These are phyloP conservation scores for Drosophila greeni DNA, from an alignment of 2,888 invertebrate species.

Conservation along the genomic window DNA sequence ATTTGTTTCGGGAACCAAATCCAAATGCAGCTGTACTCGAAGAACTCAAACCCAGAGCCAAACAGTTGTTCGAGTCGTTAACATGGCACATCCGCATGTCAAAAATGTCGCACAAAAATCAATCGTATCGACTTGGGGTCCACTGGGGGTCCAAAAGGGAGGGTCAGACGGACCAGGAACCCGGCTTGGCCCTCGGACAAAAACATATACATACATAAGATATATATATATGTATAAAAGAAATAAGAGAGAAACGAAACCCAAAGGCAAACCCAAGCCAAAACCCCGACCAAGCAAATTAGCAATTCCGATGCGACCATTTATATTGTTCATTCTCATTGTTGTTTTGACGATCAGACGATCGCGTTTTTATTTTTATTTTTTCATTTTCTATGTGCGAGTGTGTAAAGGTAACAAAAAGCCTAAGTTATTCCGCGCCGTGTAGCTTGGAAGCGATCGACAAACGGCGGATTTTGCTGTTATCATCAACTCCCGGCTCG, in stretches of 20 bases:
- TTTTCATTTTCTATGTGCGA: conserved; percentile 65
- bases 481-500: conserved; percentile 57
- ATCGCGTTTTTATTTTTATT: conserved; percentile 71
- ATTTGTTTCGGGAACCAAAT: conserved; percentile 52
- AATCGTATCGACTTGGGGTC: conserved; percentile 41
- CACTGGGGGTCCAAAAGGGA: conserved; percentile 38
- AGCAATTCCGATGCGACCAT: conserved; percentile 74
- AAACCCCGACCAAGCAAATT: conserved; percentile 60
- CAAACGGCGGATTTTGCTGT: conserved; percentile 47
- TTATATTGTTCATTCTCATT: conserved; percentile 71
- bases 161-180: conserved; percentile 32
- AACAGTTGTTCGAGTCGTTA: conserved; percentile 54
- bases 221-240: neutral
- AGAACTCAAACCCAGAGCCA: conserved; percentile 2
- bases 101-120: conserved; percentile 74
- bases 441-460: conserved; percentile 38
- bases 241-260: conserved; percentile 32
- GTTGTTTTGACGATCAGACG: conserved; percentile 66
- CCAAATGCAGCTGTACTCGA: conserved; percentile 7
- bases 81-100: conserved; percentile 74
- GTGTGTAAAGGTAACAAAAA: conserved; percentile 42
- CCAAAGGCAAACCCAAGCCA: conserved; percentile 37
- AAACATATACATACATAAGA: neutral
- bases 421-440: conserved; percentile 30
- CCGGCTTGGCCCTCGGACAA: conserved; percentile 1